Percentiles rank a stretch among this genome's conserved stretches.
phyloP scores from a whole-genome alignment of 2,888 invertebrate species.

The Acleris holmiana region DNA sequence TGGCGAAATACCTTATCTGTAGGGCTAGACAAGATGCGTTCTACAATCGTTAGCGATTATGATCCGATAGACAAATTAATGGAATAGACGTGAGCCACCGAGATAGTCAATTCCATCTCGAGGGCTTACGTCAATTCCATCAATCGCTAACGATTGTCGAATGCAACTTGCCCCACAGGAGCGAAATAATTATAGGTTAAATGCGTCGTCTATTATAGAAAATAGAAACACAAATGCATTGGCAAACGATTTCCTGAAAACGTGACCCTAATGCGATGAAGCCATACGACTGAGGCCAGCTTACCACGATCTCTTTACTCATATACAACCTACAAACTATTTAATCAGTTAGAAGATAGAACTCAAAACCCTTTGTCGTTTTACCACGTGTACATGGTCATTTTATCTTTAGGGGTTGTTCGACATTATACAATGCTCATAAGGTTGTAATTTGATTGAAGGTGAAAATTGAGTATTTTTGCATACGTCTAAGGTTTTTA shows the following conservation, averaged over 20 bases:
- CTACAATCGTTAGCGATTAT: too few relatives aligned
- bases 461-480: slow-evolving; percentile 9
- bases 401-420: not conserved
- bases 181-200: too few relatives aligned
- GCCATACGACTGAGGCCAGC: slow-evolving; percentile 57
- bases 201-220: not conserved
- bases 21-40: too few relatives aligned
- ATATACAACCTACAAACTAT: slow-evolving; percentile 14
- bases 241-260: slow-evolving; percentile 55
- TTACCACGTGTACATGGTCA: slow-evolving; percentile 11
- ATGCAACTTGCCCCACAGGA: too few relatives aligned
- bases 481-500: slow-evolving; percentile 36
- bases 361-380: not conserved
- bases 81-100: too few relatives aligned
- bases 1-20: too few relatives aligned
- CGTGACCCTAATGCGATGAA: slow-evolving; percentile 71
- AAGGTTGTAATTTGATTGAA: slow-evolving; percentile 1
- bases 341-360: not conserved
- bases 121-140: too few relatives aligned
- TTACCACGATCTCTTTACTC: slow-evolving; percentile 48
- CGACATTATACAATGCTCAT: slow-evolving; percentile 12
- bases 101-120: too few relatives aligned
- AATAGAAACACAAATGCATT: slow-evolving; percentile 43
- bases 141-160: too few relatives aligned
- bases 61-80: too few relatives aligned